Percentiles rank a stretch among this genome's conserved stretches.
Evolutionary conservation across 2,797 vertebrate species (phyloP).

Genomic region (Onychomys arenicola): DNA sequence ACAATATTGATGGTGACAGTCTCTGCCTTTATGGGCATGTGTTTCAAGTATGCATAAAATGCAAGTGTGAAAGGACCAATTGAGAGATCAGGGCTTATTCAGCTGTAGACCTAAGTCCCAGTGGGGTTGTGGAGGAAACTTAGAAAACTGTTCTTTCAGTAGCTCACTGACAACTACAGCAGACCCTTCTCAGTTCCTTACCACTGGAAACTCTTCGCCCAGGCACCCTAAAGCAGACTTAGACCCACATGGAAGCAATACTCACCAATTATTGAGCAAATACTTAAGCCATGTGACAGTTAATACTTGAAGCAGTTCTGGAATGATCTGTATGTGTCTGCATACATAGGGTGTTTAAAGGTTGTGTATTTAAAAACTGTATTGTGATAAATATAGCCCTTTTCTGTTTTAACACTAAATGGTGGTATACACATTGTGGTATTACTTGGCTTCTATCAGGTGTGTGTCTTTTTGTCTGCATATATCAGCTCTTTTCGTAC

Average conservation of each 20-base stretch:
- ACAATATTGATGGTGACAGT: neutral
- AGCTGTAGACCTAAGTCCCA: constrained; percentile 24
- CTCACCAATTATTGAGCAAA: neutral
- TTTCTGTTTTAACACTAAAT: constrained; percentile 56
- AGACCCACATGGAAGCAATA: constrained; percentile 28
- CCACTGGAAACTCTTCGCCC: neutral
- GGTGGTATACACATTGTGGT: neutral
- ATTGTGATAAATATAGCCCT: neutral
- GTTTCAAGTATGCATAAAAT: constrained; percentile 39
- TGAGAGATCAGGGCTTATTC: neutral
- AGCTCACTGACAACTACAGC: neutral
- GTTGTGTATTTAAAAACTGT: neutral
- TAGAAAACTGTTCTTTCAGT: neutral
- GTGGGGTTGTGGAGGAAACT: constrained; percentile 7
- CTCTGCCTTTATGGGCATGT: neutral
- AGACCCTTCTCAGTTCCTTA: constrained; percentile 9
- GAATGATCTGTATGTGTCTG: neutral
- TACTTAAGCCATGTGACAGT: neutral
- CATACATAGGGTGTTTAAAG: neutral
- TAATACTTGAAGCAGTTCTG: constrained; percentile 42
- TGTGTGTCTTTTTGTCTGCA: neutral
- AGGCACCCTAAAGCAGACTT: neutral
- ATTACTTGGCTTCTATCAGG: neutral
- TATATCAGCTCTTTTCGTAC: neutral
- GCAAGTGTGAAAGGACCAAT: neutral